These are phyloP conservation scores for Cyclargus thomasi DNA, from an alignment of 1,140 invertebrate species.

Conservation along the genomic window DNA sequence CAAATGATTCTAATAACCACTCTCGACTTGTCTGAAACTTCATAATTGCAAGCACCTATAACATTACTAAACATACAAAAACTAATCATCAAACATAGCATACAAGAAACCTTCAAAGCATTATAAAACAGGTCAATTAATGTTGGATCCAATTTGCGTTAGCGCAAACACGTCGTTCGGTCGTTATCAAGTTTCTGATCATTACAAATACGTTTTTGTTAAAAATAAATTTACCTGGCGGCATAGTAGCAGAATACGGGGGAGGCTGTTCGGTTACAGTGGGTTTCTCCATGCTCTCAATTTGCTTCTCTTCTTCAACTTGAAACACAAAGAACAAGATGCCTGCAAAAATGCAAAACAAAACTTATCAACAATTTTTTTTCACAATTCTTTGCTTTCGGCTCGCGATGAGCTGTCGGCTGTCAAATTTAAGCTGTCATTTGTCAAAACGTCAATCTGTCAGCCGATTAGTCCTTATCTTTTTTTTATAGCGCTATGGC, in stretches of 20 bases:
- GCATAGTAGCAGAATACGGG: conserved; percentile 49
- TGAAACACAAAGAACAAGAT: conserved; percentile 19
- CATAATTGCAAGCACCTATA: too few relatives aligned
- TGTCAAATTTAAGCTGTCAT: conserved; percentile 13
- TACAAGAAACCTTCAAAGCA: not conserved
- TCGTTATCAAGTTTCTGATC: conserved; percentile 7
- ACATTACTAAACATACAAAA: not conserved
- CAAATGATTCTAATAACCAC: not conserved
- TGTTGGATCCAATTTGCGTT: conserved; percentile 10
- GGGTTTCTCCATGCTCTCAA: conserved; percentile 53
- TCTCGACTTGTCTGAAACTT: not conserved
- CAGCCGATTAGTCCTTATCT: too few relatives aligned
- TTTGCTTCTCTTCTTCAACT: conserved; percentile 12
- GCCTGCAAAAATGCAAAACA: not conserved
- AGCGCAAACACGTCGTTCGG: conserved; percentile 7
- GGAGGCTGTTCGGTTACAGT: conserved; percentile 55
- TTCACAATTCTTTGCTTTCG: not conserved
- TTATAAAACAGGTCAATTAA: conserved; percentile 1
- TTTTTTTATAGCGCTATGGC: too few relatives aligned
- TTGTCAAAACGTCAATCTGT: too few relatives aligned
- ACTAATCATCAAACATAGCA: not conserved
- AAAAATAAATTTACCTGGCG: conserved; percentile 36
- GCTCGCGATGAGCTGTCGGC: too few relatives aligned
- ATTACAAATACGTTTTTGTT: not conserved
- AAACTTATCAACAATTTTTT: conserved; percentile 5